phyloP scores from a whole-genome alignment of 2,113 vertebrate genomes.

The Corynorhinus townsendii region DNA sequence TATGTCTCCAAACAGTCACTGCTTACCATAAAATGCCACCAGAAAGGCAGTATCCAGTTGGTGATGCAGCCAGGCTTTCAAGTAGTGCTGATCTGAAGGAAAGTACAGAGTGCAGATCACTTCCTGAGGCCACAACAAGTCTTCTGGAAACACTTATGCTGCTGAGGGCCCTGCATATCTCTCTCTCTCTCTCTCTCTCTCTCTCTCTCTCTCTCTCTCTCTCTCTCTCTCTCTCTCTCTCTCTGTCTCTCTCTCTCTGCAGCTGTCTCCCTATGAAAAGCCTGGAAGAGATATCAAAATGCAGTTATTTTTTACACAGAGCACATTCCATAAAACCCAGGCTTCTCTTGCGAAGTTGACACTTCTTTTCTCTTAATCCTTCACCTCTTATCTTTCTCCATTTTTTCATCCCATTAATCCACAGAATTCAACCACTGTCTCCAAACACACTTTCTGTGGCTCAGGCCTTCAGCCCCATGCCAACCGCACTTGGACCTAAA shows the following conservation, averaged over 20 bases:
- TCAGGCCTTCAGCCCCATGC: background rate
- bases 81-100: background rate
- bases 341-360: constrained; percentile 18
- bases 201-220: too few species aligned
- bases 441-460: constrained; percentile 23
- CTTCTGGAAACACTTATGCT: background rate
- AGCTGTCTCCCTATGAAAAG: constrained; percentile 68
- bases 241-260: background rate
- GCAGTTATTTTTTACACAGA: constrained; percentile 53
- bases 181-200: background rate
- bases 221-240: too few species aligned
- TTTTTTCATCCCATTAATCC: constrained; percentile 50
- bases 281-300: constrained; percentile 57
- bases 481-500: background rate
- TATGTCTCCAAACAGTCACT: background rate
- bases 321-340: constrained; percentile 46
- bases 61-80: fast-evolving
- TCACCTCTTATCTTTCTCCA: constrained; percentile 56
- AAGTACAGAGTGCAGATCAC: background rate
- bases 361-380: constrained; percentile 47
- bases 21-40: background rate
- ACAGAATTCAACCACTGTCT: background rate
- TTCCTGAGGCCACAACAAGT: background rate
- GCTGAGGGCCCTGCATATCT: background rate
- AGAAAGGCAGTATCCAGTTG: background rate